Evolutionary conservation across 2,113 vertebrate genomes (phyloP), one percentile per base, ranked within the genome.

Genomic region (Pleuronectes platessa): DNA sequence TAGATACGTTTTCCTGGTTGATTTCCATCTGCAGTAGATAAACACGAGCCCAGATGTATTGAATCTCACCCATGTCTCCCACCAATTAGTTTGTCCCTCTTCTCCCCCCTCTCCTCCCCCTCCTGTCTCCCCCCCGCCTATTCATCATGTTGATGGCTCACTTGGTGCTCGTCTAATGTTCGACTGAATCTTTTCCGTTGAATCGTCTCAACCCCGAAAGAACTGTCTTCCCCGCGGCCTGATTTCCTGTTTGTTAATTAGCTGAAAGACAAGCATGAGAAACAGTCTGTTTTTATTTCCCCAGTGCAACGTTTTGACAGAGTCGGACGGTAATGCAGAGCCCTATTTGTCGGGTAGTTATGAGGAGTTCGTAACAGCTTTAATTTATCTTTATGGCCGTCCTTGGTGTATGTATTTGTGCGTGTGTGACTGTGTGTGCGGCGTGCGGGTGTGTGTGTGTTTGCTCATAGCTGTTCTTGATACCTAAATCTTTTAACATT

Each of bases 221-320:
- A 80, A 71, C 83, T 35, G 66, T 86, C 89, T 87, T 75, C 83
- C 87, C 90, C 45, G 54, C 49, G 67, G 85, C 76, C 83, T 86
- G 83, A 81, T 91, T 87, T 92, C 76, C 90, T 89, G 78, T 90
- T 92, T 88, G 92, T 90, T 93, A 92, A 94, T 93, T 93, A 93
- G 90, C 87, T 87, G 82, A 89, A 92, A 91, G 89, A 89, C 86
- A 83, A 83, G 81, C 78, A 55, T 81, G 84, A 89, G 81, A 86
- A 91, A 75, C 74, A 42, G 79, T 77, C 81, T 82, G 78, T 83
- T 90, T 88, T 94, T 89, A 93, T 92, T 92, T 90, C 90, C 90
- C 85, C 65, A 68, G 86, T 87, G 89, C 71, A 86, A 76, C 83
- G n/a, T 90, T 85, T 26, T 86, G 87, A 89, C 83, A 79, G 68